A percentile compares a stretch with the other conserved stretches of the same genome.
Evolutionary conservation across 2,113 vertebrate genomes (phyloP).

Genomic region (Reinhardtius hippoglossoides): DNA sequence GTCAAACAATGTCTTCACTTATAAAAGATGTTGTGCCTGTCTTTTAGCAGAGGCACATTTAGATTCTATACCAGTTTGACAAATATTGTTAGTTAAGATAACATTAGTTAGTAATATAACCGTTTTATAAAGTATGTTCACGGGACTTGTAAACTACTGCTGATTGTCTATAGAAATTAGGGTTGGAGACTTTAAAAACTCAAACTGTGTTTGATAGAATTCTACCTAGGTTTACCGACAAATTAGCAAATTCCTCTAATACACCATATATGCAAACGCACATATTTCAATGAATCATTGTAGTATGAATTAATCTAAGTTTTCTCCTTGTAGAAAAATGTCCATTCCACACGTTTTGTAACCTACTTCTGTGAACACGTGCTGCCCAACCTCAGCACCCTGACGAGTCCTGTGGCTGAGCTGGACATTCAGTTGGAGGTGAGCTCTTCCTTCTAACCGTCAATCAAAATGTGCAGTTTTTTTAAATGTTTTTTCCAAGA

Average conservation of each 20-base stretch:
- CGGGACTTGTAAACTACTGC: background rate
- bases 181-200: background rate
- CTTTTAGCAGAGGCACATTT: too few species aligned
- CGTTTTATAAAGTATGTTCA: background rate
- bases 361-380: conserved; percentile 98
- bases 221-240: too few species aligned
- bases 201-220: too few species aligned
- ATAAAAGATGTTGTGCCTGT: background rate
- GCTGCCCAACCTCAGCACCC: conserved; percentile 91
- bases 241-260: too few species aligned
- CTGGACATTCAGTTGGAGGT: conserved; percentile 98
- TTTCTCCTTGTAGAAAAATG: conserved; percentile 90
- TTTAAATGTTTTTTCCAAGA: too few species aligned
- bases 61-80: too few species aligned
- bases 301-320: background rate
- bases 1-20: background rate
- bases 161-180: background rate
- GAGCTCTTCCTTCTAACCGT: conserved; percentile 48
- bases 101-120: too few species aligned
- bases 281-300: background rate
- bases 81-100: too few species aligned
- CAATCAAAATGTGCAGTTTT: background rate
- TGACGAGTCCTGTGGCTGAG: conserved; percentile 93
- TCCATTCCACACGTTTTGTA: conserved; percentile 97
- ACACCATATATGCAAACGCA: too few species aligned